Percentiles rank a stretch among this genome's conserved stretches.
Conservation (phyloP, 2,797 vertebrate species). For the Simalia tracyae region DNA sequence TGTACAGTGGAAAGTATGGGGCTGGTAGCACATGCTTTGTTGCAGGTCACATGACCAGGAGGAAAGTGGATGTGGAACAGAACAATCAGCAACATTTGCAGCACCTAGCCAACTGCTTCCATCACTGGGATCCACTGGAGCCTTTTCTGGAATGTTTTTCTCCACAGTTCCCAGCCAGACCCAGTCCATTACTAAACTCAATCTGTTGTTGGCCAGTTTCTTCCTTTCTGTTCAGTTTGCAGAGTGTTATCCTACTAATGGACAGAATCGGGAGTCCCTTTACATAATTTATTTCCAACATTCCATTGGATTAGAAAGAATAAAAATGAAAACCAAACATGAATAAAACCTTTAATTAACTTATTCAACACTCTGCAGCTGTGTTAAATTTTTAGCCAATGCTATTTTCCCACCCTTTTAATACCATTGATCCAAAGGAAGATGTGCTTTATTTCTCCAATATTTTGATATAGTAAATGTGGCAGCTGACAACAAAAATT, state of each 20-base stretch:
- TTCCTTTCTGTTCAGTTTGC: background rate
- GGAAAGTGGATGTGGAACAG: background rate
- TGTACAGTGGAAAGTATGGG: background rate
- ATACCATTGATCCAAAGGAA: background rate
- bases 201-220: background rate
- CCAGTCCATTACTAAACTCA: background rate
- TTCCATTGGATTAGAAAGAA: background rate
- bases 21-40: background rate
- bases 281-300: background rate
- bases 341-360: background rate
- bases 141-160: background rate
- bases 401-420: background rate
- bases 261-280: background rate
- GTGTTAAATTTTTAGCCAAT: background rate
- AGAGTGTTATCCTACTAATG: background rate
- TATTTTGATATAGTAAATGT: background rate
- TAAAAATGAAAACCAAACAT: background rate
- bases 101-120: background rate
- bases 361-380: background rate
- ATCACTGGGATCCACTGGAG: background rate
- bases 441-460: background rate
- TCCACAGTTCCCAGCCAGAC: background rate
- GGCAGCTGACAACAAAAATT: background rate
- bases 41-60: background rate
- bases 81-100: background rate